These are phyloP conservation scores for Montipora foliosa DNA, from an alignment of 64 coral and sea anemone genomes.

Conservation along the genomic window DNA sequence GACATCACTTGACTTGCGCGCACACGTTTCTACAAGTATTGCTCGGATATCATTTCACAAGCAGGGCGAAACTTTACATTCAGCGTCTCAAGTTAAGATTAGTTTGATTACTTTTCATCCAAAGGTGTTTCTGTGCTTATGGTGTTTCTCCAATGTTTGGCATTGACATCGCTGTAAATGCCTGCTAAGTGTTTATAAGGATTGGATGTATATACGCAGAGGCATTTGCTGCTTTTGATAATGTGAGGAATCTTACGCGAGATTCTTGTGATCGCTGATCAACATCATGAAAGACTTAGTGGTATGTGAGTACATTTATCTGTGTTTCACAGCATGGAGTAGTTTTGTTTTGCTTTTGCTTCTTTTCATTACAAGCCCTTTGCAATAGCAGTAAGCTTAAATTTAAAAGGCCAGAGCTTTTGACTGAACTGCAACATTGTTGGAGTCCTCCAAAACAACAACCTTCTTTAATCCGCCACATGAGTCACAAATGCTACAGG, in stretches of 20 bases:
- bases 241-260: background rate
- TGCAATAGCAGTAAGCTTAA: background rate
- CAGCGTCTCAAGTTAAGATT: background rate
- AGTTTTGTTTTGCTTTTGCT: background rate
- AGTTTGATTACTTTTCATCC: background rate
- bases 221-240: background rate
- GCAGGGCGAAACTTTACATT: background rate
- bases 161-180: background rate
- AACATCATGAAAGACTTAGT: slow-evolving; percentile 26
- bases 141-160: background rate
- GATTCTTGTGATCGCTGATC: background rate
- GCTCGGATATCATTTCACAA: background rate
- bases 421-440: background rate
- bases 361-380: background rate
- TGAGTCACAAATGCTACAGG: background rate
- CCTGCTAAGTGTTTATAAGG: background rate
- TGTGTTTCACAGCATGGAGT: background rate
- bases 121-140: background rate
- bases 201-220: too few relatives aligned
- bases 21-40: background rate
- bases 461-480: background rate
- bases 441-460: background rate
- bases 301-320: background rate
- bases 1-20: background rate
- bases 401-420: background rate